A percentile compares a stretch with the other conserved stretches of the same genome.
phyloP scores from a whole-genome alignment of 2,797 vertebrate genomes.

The Enteromius treurensis region DNA sequence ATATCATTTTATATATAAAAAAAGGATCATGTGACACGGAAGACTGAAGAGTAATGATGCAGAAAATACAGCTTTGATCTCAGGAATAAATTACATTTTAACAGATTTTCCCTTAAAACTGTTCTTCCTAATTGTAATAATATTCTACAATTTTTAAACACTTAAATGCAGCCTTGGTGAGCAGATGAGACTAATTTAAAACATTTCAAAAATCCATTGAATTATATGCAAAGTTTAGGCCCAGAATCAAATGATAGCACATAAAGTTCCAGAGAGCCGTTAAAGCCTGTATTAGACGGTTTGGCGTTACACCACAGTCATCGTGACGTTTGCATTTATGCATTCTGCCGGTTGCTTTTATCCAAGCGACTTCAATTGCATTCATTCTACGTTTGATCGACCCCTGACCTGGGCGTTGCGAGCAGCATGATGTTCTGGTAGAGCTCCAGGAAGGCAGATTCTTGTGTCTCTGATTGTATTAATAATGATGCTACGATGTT shows the following conservation, averaged over 20 bases:
- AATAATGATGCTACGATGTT: background rate
- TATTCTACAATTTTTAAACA: background rate
- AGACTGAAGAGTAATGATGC: background rate
- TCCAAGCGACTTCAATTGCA: background rate
- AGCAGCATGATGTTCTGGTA: background rate
- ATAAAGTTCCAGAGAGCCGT: background rate
- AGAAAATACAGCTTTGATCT: background rate
- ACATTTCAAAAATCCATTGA: background rate
- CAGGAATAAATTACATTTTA: background rate
- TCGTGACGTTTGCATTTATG: background rate
- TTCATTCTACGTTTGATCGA: background rate
- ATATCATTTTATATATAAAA: too few species aligned
- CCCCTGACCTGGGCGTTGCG: background rate
- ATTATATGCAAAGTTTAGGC: background rate
- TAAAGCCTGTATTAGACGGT: background rate
- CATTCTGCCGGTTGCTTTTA: background rate
- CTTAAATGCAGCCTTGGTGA: background rate
- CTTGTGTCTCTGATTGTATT: conserved; percentile 39
- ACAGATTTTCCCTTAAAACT: too few species aligned
- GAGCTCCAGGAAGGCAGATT: background rate
- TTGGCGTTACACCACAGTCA: too few species aligned
- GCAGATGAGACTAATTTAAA: background rate
- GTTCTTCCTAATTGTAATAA: background rate
- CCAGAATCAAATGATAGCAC: background rate
- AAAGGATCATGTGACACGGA: background rate